A percentile compares a stretch with the other conserved stretches of the same genome.
phyloP scores from a whole-genome alignment of 2,888 invertebrate species.

The Ellobium chinense region DNA sequence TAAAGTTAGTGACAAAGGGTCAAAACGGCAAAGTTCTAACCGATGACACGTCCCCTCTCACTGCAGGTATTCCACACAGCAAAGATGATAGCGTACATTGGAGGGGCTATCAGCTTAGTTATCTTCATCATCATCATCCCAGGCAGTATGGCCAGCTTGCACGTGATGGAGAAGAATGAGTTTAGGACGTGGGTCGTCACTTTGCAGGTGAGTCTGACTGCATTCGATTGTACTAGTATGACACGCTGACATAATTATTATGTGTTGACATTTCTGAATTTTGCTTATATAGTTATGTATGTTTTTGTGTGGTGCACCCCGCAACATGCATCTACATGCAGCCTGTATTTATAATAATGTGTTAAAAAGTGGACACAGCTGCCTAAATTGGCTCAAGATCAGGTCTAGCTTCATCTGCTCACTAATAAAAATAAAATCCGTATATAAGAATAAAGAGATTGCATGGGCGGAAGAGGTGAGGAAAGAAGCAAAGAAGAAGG shows the following conservation, averaged over 20 bases:
- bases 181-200: slow-evolving; percentile 62
- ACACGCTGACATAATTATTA: neutral
- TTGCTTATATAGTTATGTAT: neutral
- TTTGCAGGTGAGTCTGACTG: slow-evolving; percentile 55
- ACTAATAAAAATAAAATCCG: no score
- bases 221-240: no score
- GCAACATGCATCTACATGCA: no score
- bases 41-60: no score
- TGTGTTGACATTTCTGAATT: neutral
- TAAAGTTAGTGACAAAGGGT: no score
- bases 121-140: slow-evolving; percentile 65
- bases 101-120: slow-evolving; percentile 56
- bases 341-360: no score
- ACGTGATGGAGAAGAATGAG: slow-evolving; percentile 58
- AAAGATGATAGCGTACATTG: slow-evolving; percentile 62
- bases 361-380: no score
- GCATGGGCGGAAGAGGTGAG: neutral
- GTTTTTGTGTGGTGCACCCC: no score
- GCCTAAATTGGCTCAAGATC: neutral
- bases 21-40: no score
- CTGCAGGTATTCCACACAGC: slow-evolving; percentile 59
- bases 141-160: slow-evolving; percentile 61
- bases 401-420: no score
- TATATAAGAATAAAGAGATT: no score
- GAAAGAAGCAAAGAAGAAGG: neutral